Percentiles rank a stretch among this genome's conserved stretches.
Conservation (phyloP, 2,888 invertebrate species). For the Pseudococcus jackbeardsleyi region DNA sequence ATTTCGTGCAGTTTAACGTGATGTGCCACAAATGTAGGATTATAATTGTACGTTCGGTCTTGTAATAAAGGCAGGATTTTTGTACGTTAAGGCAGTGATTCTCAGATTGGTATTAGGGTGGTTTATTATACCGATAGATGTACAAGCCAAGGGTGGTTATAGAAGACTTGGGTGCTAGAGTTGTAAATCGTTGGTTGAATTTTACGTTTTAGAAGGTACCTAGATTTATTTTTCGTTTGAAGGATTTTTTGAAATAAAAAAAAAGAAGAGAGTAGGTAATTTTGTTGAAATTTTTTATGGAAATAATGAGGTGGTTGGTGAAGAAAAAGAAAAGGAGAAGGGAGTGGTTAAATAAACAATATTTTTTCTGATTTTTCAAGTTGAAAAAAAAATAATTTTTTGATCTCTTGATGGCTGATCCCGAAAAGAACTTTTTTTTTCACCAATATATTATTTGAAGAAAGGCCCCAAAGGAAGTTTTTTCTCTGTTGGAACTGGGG, state of each 20-base stretch:
- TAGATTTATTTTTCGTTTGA: not conserved
- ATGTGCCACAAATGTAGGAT: slow-evolving; percentile 63
- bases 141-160: not conserved
- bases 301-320: too few relatives aligned
- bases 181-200: too few relatives aligned
- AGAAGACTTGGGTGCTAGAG: not conserved
- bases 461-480: not conserved
- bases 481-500: not conserved
- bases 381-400: not conserved
- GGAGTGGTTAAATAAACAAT: not conserved
- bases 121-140: not conserved
- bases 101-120: not conserved
- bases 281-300: not conserved
- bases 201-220: not conserved
- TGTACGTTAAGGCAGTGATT: slow-evolving; percentile 58
- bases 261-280: not conserved
- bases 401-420: not conserved
- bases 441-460: not conserved
- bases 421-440: not conserved
- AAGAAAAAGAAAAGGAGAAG: not conserved
- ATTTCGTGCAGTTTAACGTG: slow-evolving; percentile 57
- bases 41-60: slow-evolving; percentile 63
- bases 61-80: slow-evolving; percentile 63
- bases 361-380: not conserved
- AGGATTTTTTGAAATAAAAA: not conserved